Evolutionary conservation across 2,113 vertebrate species (phyloP).

Genomic region (Gobio gobio): DNA sequence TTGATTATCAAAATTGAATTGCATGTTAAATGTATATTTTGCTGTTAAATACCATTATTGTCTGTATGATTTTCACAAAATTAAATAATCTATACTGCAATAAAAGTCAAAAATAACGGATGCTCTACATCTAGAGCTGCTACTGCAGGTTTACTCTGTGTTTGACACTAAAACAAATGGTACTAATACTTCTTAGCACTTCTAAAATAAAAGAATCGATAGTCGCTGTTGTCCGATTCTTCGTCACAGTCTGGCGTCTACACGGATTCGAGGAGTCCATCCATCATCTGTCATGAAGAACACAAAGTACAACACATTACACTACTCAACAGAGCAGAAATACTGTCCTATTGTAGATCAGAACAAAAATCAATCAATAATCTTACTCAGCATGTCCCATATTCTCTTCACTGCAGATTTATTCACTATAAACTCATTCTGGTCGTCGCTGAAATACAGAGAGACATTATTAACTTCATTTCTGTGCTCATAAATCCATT

Average conservation of each 20-base stretch:
- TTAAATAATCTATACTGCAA: neutral
- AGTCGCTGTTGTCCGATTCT: neutral
- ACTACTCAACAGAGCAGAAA: neutral
- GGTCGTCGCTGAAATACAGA: conserved; percentile 64
- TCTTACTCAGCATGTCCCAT: conserved; percentile 70
- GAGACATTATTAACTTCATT: neutral
- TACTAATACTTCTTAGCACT: neutral
- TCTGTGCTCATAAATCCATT: neutral
- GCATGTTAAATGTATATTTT: neutral
- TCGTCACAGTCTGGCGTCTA: conserved; percentile 40
- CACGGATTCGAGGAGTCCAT: neutral
- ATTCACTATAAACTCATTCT: conserved; percentile 68
- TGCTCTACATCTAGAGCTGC: neutral
- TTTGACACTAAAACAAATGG: neutral
- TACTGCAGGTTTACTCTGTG: neutral
- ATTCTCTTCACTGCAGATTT: conserved; percentile 66
- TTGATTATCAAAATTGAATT: neutral
- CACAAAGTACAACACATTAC: neutral
- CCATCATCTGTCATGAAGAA: conserved; percentile 4
- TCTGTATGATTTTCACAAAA: neutral
- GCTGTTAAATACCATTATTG: neutral
- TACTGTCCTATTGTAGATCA: neutral
- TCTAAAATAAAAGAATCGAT: neutral
- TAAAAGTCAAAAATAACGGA: neutral
- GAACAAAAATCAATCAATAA: neutral